Percentiles rank a stretch among this genome's conserved stretches.
phyloP scores from a whole-genome alignment of 2,113 vertebrate species.

The Copsychus sechellarum region DNA sequence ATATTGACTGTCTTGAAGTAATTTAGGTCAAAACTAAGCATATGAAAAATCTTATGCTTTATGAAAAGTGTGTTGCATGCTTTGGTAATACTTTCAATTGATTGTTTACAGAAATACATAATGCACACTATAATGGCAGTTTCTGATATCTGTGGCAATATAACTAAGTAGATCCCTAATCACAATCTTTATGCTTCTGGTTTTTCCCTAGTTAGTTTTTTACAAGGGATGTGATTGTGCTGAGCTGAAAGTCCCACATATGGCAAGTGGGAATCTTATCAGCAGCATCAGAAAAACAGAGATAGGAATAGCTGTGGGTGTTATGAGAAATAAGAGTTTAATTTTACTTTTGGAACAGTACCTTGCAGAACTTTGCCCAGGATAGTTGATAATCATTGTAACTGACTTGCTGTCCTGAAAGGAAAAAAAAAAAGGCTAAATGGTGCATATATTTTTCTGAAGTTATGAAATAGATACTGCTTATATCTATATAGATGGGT shows the following conservation, averaged over 20 bases:
- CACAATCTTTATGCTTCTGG: background rate
- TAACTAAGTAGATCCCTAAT: background rate
- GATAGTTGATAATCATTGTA: constrained; percentile 87
- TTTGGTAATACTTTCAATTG: background rate
- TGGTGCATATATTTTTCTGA: background rate
- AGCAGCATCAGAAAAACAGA: background rate
- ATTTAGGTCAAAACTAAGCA: background rate
- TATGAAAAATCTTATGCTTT: background rate
- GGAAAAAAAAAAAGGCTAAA: background rate
- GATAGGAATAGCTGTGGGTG: rapidly evolving
- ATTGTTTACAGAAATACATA: background rate
- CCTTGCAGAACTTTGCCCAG: constrained; percentile 97
- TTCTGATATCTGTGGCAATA: background rate
- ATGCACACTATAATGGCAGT: background rate
- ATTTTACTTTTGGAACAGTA: constrained; percentile 49
- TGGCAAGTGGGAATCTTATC: background rate
- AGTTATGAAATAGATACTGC: background rate
- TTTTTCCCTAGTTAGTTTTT: background rate
- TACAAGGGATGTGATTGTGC: background rate
- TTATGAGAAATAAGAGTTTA: background rate
- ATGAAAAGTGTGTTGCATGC: background rate
- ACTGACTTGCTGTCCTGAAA: constrained; percentile 80
- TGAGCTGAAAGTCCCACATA: background rate
- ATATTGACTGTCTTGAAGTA: background rate
- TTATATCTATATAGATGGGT: background rate